Conservation (phyloP, 2,888 invertebrate genomes). For the Caenorhabditis doughertyi region DNA sequence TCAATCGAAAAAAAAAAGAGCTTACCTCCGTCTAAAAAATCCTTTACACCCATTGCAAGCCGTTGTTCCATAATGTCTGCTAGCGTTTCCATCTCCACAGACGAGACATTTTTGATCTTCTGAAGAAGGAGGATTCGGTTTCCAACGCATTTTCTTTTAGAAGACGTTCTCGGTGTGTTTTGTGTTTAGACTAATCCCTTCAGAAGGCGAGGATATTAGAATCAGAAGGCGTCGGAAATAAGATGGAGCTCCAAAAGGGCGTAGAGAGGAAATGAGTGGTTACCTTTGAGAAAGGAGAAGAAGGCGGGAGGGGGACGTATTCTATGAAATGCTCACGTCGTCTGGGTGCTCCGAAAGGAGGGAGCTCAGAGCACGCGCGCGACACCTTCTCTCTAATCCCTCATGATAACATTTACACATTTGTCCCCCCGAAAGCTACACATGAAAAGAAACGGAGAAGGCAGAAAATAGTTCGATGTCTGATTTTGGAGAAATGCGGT, state of each 20-base stretch:
- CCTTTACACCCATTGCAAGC: conserved; percentile 79
- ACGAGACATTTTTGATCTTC: conserved; percentile 72
- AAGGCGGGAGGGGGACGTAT: neutral
- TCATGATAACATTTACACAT: too few relatives aligned
- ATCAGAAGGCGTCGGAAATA: neutral
- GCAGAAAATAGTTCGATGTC: too few relatives aligned
- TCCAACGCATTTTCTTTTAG: neutral
- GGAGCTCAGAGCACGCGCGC: too few relatives aligned
- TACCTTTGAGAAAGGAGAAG: neutral
- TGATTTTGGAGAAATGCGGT: too few relatives aligned
- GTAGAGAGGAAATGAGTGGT: neutral
- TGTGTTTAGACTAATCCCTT: conserved; percentile 1
- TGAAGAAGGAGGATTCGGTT: conserved; percentile 15
- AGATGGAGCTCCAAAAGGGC: neutral
- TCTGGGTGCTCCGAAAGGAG: too few relatives aligned
- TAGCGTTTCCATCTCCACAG: conserved; percentile 76
- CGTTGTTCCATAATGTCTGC: conserved; percentile 75
- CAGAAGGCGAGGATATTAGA: neutral
- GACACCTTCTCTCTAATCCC: neutral
- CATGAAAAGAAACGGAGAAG: too few relatives aligned
- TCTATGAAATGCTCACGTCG: neutral
- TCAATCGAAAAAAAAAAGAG: neutral
- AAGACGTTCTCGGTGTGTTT: neutral
- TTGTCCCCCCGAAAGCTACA: too few relatives aligned
- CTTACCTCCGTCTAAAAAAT: conserved; percentile 74